Conservation (phyloP, 1,140 invertebrate genomes). For the Ceratina japonica region DNA sequence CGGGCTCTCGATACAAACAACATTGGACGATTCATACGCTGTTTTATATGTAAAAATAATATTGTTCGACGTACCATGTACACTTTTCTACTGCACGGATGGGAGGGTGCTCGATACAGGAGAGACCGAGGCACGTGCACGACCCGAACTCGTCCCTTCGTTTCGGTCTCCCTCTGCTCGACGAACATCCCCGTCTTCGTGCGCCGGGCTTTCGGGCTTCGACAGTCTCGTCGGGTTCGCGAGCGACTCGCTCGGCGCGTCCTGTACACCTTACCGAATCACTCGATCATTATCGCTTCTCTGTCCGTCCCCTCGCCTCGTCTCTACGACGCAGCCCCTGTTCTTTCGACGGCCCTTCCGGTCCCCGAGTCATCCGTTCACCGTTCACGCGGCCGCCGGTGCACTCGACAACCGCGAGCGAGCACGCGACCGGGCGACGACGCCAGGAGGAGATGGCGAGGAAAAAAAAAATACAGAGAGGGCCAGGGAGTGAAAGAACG, state of each 20-base stretch:
- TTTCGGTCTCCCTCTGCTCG: not conserved
- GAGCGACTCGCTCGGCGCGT: not conserved
- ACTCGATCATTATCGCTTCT: not conserved
- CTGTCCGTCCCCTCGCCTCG: not conserved
- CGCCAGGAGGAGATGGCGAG: not conserved
- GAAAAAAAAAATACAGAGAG: not conserved
- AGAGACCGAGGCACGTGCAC: too few species aligned
- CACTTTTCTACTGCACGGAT: too few species aligned
- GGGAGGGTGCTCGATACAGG: too few species aligned
- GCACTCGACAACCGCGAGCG: constrained; percentile 30
- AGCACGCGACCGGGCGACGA: constrained; percentile 5
- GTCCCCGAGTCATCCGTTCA: not conserved
- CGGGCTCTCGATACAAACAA: too few species aligned
- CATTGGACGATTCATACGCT: too few species aligned
- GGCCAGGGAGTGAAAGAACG: not conserved
- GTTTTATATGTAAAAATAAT: too few species aligned
- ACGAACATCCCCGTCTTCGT: constrained; percentile 7
- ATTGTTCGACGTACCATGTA: too few species aligned
- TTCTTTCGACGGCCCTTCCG: not conserved
- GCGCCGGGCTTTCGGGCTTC: constrained; percentile 3
- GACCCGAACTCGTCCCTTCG: too few species aligned
- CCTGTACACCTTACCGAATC: not conserved
- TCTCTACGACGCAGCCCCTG: too few species aligned
- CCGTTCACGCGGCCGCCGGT: constrained; percentile 14
- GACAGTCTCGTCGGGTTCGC: constrained; percentile 13